Base-by-base conservation (phyloP, 2,888 invertebrate species). In the Therioaphis trifolii region DNA sequence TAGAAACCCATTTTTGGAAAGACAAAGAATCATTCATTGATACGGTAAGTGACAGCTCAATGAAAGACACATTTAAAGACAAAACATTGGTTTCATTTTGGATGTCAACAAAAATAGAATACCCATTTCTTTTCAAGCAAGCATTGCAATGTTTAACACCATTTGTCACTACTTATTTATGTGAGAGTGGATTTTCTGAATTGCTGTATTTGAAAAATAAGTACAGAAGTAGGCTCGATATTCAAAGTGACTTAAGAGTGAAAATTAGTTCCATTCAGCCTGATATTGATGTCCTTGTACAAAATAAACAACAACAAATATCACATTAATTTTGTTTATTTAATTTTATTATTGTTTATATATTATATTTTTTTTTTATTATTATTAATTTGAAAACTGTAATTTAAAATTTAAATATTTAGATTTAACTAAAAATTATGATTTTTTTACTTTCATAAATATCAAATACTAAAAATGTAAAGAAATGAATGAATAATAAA, bases 1-100 rank as follows among this genome's bases (percentile, higher is more conserved):
- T 55, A 55, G n/a, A 55, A 55, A 55, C 9, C n/a, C n/a, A 55
- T 55, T n/a, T 55, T 55, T 55, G 52, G 52, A 18, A 52, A 18
- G 21, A 58, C 24, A 58, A 58, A 21, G 24, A 58, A 18, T 1
- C 58, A 12, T 61, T 24, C 58, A 61, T 24, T 61, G 58, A 63
- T 63, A 29, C 35, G 18, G 18, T 35, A 27, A 63, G 18, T 63
- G 29, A 63, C 15, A 63, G 18, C 63, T 63, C 29, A 35, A 63
- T 63, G 35, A 63, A 63, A 63, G 15, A 63, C 63, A 63, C 29
- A 35, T 35, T 63, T 15, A 63, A 63, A 63, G 15, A 63, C 63
- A 63, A 63, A 63, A 63, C 18, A 63, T 63, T 29, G 18, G 18
- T 63, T 63, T 63, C 63, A 35, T 63, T 63, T 15, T 63, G 63